A percentile compares a stretch with the other conserved stretches of the same genome.
phyloP scores from a whole-genome alignment of 2,888 invertebrate genomes.

The Schizotus pectinicornis region DNA sequence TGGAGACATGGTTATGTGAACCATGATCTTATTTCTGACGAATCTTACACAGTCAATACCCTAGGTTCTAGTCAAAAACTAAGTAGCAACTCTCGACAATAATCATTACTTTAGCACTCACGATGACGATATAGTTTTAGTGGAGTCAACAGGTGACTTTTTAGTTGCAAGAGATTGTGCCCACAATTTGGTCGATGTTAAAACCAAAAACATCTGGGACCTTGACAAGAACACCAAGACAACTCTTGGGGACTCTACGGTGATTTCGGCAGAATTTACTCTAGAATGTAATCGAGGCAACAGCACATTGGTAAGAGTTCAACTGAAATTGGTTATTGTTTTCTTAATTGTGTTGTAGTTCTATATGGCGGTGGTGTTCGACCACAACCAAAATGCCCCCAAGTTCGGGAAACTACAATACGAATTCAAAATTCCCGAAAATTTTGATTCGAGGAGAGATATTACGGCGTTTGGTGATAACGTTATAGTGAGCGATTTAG shows the following conservation, averaged over 20 bases:
- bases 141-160: neutral
- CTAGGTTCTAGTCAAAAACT: slow-evolving; percentile 1
- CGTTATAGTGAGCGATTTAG: slow-evolving; percentile 61
- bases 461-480: slow-evolving; percentile 56
- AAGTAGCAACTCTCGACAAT: neutral
- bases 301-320: slow-evolving; percentile 22
- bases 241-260: neutral
- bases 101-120: neutral
- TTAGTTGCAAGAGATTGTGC: neutral
- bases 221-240: slow-evolving; percentile 14
- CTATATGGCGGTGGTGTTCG: slow-evolving; percentile 55
- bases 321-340: neutral
- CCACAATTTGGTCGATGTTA: neutral
- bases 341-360: slow-evolving; percentile 52
- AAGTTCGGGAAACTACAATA: slow-evolving; percentile 53
- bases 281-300: slow-evolving; percentile 8
- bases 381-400: slow-evolving; percentile 62
- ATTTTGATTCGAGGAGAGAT: slow-evolving; percentile 56
- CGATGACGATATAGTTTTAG: neutral
- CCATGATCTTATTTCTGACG: neutral
- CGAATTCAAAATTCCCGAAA: slow-evolving; percentile 58
- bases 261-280: neutral
- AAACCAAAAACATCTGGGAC: neutral
- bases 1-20: slow-evolving; percentile 3
- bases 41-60: neutral